Base-by-base conservation (phyloP, 2,888 invertebrate species). In the Patella ulyssiponensis region DNA sequence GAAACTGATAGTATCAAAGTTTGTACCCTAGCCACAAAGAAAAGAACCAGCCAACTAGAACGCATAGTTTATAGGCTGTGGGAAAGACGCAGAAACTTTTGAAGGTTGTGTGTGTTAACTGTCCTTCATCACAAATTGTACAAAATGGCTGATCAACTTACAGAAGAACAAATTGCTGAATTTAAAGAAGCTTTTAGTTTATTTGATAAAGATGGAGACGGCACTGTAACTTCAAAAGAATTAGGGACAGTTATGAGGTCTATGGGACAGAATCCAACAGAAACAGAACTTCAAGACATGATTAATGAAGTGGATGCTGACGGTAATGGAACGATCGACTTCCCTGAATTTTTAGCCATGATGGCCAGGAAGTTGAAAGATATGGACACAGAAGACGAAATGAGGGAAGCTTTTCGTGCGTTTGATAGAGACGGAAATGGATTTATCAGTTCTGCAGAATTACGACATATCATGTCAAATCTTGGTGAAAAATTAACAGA, bases 311-410 rank as follows among this genome's bases (percentile, higher is more conserved):
- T 99, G 90, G 99, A 99, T 93, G 97, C 97, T 89, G 97, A 98
- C 86, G 93, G 93, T 92, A 80, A 80, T 93, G 98, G 98, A 92
- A 98, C 98, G 93, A 98, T 99, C 94, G 98, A 98, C 94, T 99
- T 99, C 93, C 98, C 98, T 90, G 99, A 99, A 94, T 98, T 99
- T 94, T 95, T 99, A 91, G 98, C 98, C 92, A 98, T 99, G 98
- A 99, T 99, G 98, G 98, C 98, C 91, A 95, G 98, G 92, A 99
- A 98, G 95, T 98, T 98, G 98, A 98, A 98, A 93, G 98, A 99
- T 94, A 86, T 52, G 4, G 98, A 99, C 94, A 90, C 97, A 93
- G 98, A 98, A 94, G 98, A 98, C 93, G 98, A 98, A 94, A 98
- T 99, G 93, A 95, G 98, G 93, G 98, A 98, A 93, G 98, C 98